Evolutionary conservation across 2,113 vertebrate genomes (phyloP), one percentile per base, ranked within the genome.

Genomic region (Lycocorax pyrrhopterus): DNA sequence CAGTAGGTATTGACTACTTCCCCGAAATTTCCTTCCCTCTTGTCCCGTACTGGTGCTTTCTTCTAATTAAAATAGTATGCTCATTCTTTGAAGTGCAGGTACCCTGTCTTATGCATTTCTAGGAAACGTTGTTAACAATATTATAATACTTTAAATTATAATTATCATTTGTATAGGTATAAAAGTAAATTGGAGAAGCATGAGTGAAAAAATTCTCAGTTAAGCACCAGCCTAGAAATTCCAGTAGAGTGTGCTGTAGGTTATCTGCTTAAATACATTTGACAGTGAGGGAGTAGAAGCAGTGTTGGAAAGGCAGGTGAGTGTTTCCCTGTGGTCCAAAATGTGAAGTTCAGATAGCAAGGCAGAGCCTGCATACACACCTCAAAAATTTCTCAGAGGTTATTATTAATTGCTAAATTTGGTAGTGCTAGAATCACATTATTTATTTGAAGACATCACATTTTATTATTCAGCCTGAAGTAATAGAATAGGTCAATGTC

Each of bases 291-390:
- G 43, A 58, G 39, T 49, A 68, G 22, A 49, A 87, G 16, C 10
- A 55, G 22, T 16, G 15, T 25, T 82, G 66, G 51, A 69, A 71
- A 81, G 9, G 35, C 33, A 60, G 12, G 21, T 55, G 32, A 53
- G 4, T 72, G 9, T 60, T 80, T 66, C 18, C 39, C 30, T 26
- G 18, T 39, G n/a, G 14, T 80, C 68, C 22, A 76, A 68, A 93
- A 73, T 37, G 26, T n/a, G 27, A 22, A 12, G 12, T 84, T 87
- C 15, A 47, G 23, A 17, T 49, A 63, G 47, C 0, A 0, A 90
- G 51, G n/a, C 4, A 33, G 33, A 69, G 18, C 27, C 20, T 56
- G 16, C 12, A 26, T 62, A 11, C 5, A 53, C 0, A 0, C 32
- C 58, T 44, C 17, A 90, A 85, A 84, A 37, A 21, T 29, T 67